phyloP scores from a whole-genome alignment of 2,888 invertebrate species.

The Eilema griseolum region DNA sequence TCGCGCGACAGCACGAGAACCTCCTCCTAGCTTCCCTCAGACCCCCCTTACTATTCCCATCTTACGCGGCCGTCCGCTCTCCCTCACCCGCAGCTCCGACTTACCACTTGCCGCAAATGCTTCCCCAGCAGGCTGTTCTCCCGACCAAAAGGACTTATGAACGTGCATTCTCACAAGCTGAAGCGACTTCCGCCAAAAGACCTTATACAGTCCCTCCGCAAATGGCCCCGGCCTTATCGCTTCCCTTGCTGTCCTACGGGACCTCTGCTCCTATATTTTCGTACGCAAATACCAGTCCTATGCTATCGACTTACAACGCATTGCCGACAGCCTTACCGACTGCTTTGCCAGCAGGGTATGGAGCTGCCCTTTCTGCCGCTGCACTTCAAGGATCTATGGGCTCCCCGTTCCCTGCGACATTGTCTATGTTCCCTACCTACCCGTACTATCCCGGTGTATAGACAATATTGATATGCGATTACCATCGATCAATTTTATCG shows the following conservation, averaged over 20 bases:
- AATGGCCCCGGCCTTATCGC: conserved; percentile 72
- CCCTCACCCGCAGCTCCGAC: conserved; percentile 57
- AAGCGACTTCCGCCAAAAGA: conserved; percentile 81
- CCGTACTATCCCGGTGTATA: conserved; percentile 59
- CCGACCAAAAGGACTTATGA: conserved; percentile 91
- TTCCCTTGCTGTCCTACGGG: conserved; percentile 86
- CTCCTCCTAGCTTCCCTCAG: conserved; percentile 82
- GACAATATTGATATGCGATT: conserved; percentile 1
- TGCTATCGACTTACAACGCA: conserved; percentile 73
- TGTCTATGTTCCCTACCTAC: conserved; percentile 78
- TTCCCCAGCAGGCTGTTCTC: conserved; percentile 66
- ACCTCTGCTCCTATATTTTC: conserved; percentile 77
- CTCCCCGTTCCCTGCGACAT: conserved; percentile 60
- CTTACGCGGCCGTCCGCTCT: conserved; percentile 68
- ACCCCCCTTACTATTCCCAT: conserved; percentile 66
- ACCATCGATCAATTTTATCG: neutral
- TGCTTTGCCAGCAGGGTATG: conserved; percentile 73
- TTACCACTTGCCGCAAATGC: conserved; percentile 61
- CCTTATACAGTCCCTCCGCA: conserved; percentile 75
- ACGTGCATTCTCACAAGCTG: conserved; percentile 89
- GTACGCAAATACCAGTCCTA: conserved; percentile 74
- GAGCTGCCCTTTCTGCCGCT: conserved; percentile 68
- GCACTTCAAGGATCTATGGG: conserved; percentile 67
- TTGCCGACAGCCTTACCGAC: conserved; percentile 67
- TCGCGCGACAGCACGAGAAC: conserved; percentile 90